Evolutionary conservation across 2,888 invertebrate genomes (phyloP).

Genomic region (Phania funesta): DNA sequence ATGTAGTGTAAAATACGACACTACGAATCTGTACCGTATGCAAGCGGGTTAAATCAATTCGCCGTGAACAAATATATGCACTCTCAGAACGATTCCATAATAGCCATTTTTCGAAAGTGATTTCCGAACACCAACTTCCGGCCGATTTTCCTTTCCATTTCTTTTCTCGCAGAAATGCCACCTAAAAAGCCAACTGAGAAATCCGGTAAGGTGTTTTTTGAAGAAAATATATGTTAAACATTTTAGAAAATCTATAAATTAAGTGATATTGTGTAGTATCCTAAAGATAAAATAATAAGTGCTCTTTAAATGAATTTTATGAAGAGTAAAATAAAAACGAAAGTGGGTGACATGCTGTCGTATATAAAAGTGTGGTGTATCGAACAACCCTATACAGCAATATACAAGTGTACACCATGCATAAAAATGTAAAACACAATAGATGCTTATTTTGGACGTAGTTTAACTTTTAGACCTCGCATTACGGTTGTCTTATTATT

Average conservation of each 20-base stretch:
- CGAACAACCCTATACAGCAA: too few relatives aligned
- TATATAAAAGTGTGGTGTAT: too few relatives aligned
- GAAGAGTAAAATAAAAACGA: too few relatives aligned
- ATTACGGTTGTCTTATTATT: neutral
- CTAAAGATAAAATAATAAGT: neutral
- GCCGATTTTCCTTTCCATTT: conserved; percentile 78
- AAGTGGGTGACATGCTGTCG: too few relatives aligned
- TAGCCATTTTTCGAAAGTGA: conserved; percentile 62
- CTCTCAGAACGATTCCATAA: conserved; percentile 53
- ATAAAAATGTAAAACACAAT: too few relatives aligned
- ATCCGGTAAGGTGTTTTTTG: conserved; percentile 85
- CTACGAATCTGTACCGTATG: too few relatives aligned
- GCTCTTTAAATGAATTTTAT: too few relatives aligned
- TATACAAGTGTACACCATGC: too few relatives aligned
- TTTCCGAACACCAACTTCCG: conserved; percentile 73
- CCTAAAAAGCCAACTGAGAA: conserved; percentile 93
- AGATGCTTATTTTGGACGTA: too few relatives aligned
- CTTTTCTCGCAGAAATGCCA: conserved; percentile 87
- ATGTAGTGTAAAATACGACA: too few relatives aligned
- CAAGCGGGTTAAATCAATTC: too few relatives aligned
- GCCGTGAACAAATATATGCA: neutral
- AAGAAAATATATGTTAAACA: conserved; percentile 70
- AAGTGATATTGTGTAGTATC: neutral
- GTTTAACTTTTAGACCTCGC: neutral
- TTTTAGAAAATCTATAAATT: conserved; percentile 55